phyloP scores from a whole-genome alignment of 2,888 invertebrate species.

The Melieria crassipennis region DNA sequence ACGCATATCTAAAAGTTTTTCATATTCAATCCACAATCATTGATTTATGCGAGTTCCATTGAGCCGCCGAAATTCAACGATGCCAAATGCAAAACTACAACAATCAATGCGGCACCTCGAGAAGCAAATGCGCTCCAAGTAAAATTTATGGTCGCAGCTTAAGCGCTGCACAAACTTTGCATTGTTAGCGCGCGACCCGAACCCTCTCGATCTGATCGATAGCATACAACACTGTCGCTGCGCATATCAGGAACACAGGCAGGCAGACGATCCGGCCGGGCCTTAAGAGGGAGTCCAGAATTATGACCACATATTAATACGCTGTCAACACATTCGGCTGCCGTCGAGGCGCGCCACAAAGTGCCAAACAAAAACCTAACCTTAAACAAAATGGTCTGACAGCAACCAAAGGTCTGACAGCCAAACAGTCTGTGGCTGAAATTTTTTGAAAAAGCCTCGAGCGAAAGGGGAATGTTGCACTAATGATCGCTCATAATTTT shows the following conservation, averaged over 20 bases:
- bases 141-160: conserved; percentile 29
- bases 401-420: conserved; percentile 16
- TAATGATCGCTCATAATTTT: conserved; percentile 62
- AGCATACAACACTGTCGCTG: background rate
- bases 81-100: too few relatives aligned
- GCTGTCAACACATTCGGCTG: conserved; percentile 63
- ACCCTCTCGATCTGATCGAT: too few relatives aligned
- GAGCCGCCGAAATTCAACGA: too few relatives aligned
- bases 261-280: background rate
- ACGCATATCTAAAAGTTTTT: too few relatives aligned
- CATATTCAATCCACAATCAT: too few relatives aligned
- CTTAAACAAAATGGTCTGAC: conserved; percentile 13
- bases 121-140: background rate
- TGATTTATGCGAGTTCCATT: too few relatives aligned
- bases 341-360: conserved; percentile 20
- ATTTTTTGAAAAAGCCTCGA: background rate
- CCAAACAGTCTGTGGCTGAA: background rate
- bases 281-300: conserved; percentile 38
- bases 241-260: background rate
- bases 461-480: conserved; percentile 28
- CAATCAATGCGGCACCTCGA: too few relatives aligned
- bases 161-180: conserved; percentile 23
- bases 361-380: conserved; percentile 10
- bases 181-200: background rate
- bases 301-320: conserved; percentile 61